These are phyloP conservation scores for Ictidomys tridecemlineatus DNA, from an alignment of 2,113 vertebrate species.

Conservation along the genomic window DNA sequence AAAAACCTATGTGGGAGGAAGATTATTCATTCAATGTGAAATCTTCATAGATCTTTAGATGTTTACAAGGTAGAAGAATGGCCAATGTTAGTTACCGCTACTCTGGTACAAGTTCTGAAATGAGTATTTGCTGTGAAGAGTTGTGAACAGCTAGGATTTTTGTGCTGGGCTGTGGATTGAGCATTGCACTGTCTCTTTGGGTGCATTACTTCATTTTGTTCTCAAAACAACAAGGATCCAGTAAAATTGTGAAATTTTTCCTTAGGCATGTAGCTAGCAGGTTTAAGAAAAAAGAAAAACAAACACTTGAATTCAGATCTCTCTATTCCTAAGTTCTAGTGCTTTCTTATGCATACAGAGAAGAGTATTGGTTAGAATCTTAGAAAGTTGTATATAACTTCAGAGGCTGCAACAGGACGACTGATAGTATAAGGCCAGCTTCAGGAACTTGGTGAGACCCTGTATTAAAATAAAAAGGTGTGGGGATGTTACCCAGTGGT, in stretches of 20 bases:
- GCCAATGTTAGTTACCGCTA: not conserved
- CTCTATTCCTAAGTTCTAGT: not conserved
- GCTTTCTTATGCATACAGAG: not conserved
- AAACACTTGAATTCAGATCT: too few species aligned
- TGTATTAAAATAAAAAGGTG: too few species aligned
- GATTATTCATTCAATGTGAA: conserved; percentile 44
- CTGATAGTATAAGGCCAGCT: too few species aligned
- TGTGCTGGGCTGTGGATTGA: not conserved
- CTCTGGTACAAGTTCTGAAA: not conserved
- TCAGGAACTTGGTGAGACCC: too few species aligned
- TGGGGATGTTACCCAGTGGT: too few species aligned
- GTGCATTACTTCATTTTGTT: not conserved
- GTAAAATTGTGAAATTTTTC: conserved; percentile 6
- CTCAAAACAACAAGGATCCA: not conserved
- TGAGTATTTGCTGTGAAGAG: not conserved
- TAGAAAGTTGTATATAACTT: not conserved
- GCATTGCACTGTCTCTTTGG: not conserved
- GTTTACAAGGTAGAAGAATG: not conserved
- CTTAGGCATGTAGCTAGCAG: not conserved
- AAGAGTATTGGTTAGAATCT: not conserved
- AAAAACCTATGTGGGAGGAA: not conserved
- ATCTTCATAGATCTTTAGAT: conserved; percentile 13
- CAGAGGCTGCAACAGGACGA: too few species aligned
- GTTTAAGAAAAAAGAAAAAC: not conserved
- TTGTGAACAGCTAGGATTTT: not conserved